Evolutionary conservation across 2,113 vertebrate species (phyloP).

Genomic region (Xyliphius kryptos): DNA sequence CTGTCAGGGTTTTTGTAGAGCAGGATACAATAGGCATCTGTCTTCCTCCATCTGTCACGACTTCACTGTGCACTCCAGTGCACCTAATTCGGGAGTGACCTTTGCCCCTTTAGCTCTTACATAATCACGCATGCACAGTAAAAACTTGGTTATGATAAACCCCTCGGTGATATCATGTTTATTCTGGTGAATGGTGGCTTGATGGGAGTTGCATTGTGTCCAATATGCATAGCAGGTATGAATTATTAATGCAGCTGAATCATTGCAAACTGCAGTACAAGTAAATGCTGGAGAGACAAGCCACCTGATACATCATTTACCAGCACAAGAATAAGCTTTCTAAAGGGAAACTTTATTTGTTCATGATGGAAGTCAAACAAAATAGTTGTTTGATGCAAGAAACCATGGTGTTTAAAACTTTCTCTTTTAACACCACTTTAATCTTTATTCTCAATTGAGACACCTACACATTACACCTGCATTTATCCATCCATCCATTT

Average conservation of each 20-base stretch:
- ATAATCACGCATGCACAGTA: constrained; percentile 9
- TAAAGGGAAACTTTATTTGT: constrained; percentile 2
- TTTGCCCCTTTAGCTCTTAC: constrained; percentile 12
- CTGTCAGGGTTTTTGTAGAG: constrained; percentile 20
- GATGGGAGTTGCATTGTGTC: not conserved
- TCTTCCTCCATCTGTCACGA: constrained; percentile 32
- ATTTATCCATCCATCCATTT: no score
- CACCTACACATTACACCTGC: no score
- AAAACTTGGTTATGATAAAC: not conserved
- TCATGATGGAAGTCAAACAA: not conserved
- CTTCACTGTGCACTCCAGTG: constrained; percentile 8
- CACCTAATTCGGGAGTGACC: not conserved
- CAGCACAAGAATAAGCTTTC: not conserved
- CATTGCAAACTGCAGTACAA: constrained; percentile 7
- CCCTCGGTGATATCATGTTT: not conserved
- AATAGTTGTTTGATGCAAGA: not conserved
- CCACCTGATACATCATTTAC: constrained; percentile 10
- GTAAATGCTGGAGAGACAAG: constrained; percentile 3
- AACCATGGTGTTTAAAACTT: not conserved
- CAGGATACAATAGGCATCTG: constrained; percentile 20
- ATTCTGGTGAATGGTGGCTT: constrained; percentile 4
- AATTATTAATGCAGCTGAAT: constrained; percentile 18
- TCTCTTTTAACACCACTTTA: no score
- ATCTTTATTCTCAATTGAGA: no score
- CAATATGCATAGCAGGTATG: not conserved